A percentile compares a stretch with the other conserved stretches of the same genome.
Conservation (phyloP, 1,140 invertebrate genomes). For the Drosophila persimilis region DNA sequence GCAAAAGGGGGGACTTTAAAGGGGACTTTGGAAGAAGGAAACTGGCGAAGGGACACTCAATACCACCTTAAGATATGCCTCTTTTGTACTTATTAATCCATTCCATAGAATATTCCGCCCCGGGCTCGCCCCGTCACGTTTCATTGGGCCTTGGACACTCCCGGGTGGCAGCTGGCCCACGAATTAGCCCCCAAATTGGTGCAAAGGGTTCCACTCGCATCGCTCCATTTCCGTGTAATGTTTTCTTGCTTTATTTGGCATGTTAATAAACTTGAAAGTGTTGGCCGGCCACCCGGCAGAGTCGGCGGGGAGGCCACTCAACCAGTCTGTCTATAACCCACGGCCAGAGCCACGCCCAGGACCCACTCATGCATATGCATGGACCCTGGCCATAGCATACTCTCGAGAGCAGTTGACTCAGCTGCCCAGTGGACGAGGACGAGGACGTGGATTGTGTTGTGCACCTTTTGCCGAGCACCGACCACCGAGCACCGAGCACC, state of each 20-base stretch:
- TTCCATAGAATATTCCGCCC: constrained; percentile 8
- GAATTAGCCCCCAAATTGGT: too few species aligned
- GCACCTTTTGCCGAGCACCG: not conserved
- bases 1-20: not conserved
- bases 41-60: too few species aligned
- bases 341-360: not conserved
- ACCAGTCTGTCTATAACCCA: constrained; percentile 3
- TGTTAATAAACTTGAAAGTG: constrained; percentile 44
- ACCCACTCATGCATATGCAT: constrained; percentile 26
- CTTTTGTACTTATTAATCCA: too few species aligned
- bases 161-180: too few species aligned
- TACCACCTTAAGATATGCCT: too few species aligned
- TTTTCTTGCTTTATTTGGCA: constrained; percentile 42
- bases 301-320: too few species aligned
- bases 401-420: constrained; percentile 34
- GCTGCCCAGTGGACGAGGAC: constrained; percentile 15
- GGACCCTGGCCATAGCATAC: constrained; percentile 2
- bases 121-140: constrained; percentile 27
- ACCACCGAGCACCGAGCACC: too few species aligned
- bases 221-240: constrained; percentile 30
- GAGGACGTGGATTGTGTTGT: constrained; percentile 1
- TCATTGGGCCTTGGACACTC: constrained; percentile 15
- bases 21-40: too few species aligned
- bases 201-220: not conserved
- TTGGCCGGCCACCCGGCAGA: not conserved